Base-by-base conservation (phyloP, 2,797 vertebrate genomes). In the Arremon brunneinucha region DNA sequence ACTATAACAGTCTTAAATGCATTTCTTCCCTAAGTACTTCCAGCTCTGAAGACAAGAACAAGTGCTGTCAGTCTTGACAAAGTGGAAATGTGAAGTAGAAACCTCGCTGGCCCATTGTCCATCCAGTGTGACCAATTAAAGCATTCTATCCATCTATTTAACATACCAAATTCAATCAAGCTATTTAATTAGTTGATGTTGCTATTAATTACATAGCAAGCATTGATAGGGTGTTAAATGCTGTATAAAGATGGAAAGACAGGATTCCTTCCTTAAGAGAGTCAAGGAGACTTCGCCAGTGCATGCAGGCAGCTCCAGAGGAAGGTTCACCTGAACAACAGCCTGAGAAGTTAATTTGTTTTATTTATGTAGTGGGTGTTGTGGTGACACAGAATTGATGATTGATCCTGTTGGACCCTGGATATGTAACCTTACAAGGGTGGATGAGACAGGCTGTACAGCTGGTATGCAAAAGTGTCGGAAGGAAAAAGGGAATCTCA, bases 71-170 rank as follows among this genome's bases (percentile, higher is more conserved):
- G 26, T 71, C 53, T 85, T 50, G 26, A 76, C 27, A 53, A 79
- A 46, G 37, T 53, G 21, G 43, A 87, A 91, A 49, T 4, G 6
- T 2, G 12, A 27, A 60, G 18, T 13, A 50, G 34, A 81, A 88
- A 27, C 22, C 23, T 43, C 0, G 0, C 19, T 72, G 0, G 0
- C 7, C 53, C 46, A 35, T 76, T 0, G 3, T 47, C 68, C 0
- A 0, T 85, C 34, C 5, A 3, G 52, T 22, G 35, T 52, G 43
- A 83, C 37, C 34, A 75, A 5, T 77, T 91, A 87, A 91, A 89
- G 3, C 16, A 69, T 62, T 63, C 26, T n/a, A 11, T 28, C 39
- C 8, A 39, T 32, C 28, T 72, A 70, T 60, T 80, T 56, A 64
- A 17, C 32, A 70, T 68, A 63, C 2, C 5, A 10, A 78, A 88